Percentiles rank a stretch among this genome's conserved stretches.
Evolutionary conservation across 2,113 vertebrate species (phyloP).

Genomic region (Melospiza melodia): DNA sequence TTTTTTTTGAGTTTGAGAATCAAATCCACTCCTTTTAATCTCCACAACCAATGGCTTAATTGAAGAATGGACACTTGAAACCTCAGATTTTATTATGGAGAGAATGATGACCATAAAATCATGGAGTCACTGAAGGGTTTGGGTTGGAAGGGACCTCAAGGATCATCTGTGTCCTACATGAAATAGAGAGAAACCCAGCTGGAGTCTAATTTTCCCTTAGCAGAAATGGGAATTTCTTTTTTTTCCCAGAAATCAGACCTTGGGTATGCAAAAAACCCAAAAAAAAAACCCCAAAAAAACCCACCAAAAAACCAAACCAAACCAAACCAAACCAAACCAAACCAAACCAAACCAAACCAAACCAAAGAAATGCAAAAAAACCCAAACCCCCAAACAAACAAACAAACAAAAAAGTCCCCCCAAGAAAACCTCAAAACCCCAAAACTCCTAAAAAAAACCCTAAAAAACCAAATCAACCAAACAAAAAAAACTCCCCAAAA

Average conservation of each 20-base stretch:
- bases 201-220: not conserved
- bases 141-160: not conserved
- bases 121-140: not conserved
- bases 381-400: not conserved
- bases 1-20: not conserved
- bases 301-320: not conserved
- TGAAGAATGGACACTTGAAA: not conserved
- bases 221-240: not conserved
- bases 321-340: not conserved
- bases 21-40: not conserved
- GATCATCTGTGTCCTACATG: rapidly evolving
- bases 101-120: not conserved
- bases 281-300: no score
- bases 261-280: not conserved
- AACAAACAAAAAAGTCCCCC: not conserved
- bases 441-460: not conserved
- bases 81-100: not conserved
- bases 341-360: no score
- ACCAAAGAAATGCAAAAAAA: not conserved
- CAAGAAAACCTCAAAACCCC: no score
- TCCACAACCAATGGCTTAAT: not conserved
- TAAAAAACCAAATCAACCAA: rapidly evolving
- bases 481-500: not conserved
- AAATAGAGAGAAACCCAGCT: not conserved
- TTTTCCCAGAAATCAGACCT: no score